phyloP scores from a whole-genome alignment of 2,113 vertebrate species.

The Salvelinus alpinus region DNA sequence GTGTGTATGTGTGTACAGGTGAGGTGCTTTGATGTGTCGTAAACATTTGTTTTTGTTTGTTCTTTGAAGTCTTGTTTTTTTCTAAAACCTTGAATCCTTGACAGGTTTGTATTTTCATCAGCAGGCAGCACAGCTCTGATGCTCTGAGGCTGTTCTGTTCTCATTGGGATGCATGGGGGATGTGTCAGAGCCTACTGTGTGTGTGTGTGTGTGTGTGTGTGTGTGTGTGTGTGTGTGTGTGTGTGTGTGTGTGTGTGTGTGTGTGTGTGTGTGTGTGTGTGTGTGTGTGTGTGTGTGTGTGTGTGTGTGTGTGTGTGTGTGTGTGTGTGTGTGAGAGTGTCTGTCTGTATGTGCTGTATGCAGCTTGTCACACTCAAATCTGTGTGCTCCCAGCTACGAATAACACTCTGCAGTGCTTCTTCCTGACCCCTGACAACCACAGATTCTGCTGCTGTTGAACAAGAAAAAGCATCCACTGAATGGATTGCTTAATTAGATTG shows the following conservation, averaged over 20 bases:
- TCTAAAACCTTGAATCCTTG: slow-evolving; percentile 26
- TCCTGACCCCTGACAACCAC: slow-evolving; percentile 14
- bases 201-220: background rate
- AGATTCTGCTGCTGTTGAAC: background rate
- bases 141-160: background rate
- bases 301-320: no score
- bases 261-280: background rate
- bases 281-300: no score
- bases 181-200: background rate
- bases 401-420: slow-evolving; percentile 14
- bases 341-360: background rate
- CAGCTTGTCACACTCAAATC: background rate
- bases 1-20: slow-evolving; percentile 26
- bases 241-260: background rate
- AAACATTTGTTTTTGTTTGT: background rate
- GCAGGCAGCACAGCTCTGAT: background rate
- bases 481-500: background rate
- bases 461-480: background rate
- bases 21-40: background rate
- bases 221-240: background rate
- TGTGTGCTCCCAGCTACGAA: slow-evolving; percentile 5
- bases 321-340: no score
- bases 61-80: slow-evolving; percentile 32
- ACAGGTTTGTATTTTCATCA: slow-evolving; percentile 4
- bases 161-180: background rate